Evolutionary conservation across 2,888 invertebrate species (phyloP).

Genomic region (Cyaniris semiargus): DNA sequence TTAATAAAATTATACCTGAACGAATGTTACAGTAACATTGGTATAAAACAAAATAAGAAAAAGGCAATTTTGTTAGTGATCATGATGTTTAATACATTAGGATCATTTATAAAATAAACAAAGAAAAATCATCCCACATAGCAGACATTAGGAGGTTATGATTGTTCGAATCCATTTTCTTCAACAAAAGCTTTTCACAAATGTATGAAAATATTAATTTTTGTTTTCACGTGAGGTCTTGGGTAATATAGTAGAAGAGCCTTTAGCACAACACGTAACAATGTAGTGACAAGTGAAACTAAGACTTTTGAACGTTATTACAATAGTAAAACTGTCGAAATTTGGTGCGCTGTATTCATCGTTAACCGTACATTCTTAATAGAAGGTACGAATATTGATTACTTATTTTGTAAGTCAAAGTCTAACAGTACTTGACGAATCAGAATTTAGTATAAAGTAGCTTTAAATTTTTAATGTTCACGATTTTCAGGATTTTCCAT

Average conservation of each 20-base stretch:
- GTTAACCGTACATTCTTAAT: too few species aligned
- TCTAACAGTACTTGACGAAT: too few species aligned
- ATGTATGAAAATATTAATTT: slow-evolving; percentile 11
- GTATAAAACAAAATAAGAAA: not conserved
- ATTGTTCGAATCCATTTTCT: not conserved
- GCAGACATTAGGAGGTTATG: not conserved
- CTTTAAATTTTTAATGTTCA: too few species aligned
- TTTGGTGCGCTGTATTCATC: too few species aligned
- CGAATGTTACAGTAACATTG: too few species aligned
- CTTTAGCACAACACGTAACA: slow-evolving; percentile 16
- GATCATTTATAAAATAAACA: not conserved
- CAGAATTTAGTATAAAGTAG: too few species aligned
- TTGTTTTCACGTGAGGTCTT: slow-evolving; percentile 33
- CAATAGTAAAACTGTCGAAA: too few species aligned
- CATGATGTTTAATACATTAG: not conserved
- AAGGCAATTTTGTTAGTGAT: not conserved
- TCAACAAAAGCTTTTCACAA: not conserved
- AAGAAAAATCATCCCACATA: not conserved
- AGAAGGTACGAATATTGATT: too few species aligned
- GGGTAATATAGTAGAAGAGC: slow-evolving; percentile 38
- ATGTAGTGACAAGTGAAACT: slow-evolving; percentile 20
- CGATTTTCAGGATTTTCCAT: too few species aligned
- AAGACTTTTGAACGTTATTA: too few species aligned
- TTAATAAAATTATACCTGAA: too few species aligned
- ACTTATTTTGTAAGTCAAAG: too few species aligned